Percentiles rank a stretch among this genome's conserved stretches.
Conservation (phyloP, 1,140 invertebrate species). For the Ostrea edulis region DNA sequence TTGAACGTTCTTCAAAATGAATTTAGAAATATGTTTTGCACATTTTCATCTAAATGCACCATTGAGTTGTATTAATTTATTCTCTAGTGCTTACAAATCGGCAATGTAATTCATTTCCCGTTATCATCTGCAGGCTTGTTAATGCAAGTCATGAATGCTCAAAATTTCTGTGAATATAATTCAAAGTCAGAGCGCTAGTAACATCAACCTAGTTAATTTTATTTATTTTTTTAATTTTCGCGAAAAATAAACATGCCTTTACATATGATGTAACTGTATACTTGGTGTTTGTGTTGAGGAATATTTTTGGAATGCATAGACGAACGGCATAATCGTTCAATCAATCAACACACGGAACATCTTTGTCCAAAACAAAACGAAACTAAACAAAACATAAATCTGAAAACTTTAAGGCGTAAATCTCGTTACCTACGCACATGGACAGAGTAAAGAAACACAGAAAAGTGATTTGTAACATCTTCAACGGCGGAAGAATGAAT, state of each 20-base stretch:
- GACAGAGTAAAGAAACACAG: neutral
- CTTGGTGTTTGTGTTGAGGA: neutral
- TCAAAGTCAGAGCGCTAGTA: no score
- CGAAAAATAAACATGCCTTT: neutral
- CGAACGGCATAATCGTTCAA: neutral
- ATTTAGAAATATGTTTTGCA: no score
- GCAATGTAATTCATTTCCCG: no score
- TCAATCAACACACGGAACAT: neutral
- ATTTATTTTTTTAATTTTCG: no score
- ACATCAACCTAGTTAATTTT: no score
- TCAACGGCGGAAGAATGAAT: neutral
- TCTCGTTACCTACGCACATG: neutral
- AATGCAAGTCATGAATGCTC: no score
- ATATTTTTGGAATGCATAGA: neutral
- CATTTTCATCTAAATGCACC: no score
- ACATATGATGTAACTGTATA: neutral
- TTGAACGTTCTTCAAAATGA: no score
- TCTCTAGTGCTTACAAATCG: no score
- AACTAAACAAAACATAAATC: neutral
- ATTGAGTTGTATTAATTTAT: no score
- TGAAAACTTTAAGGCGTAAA: neutral
- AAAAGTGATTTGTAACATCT: constrained; percentile 11
- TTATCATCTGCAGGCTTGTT: no score
- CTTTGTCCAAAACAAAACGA: neutral
- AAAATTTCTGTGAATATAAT: no score